These are phyloP conservation scores for Diabrotica undecimpunctata DNA, from an alignment of 1,140 invertebrate species.

Conservation along the genomic window DNA sequence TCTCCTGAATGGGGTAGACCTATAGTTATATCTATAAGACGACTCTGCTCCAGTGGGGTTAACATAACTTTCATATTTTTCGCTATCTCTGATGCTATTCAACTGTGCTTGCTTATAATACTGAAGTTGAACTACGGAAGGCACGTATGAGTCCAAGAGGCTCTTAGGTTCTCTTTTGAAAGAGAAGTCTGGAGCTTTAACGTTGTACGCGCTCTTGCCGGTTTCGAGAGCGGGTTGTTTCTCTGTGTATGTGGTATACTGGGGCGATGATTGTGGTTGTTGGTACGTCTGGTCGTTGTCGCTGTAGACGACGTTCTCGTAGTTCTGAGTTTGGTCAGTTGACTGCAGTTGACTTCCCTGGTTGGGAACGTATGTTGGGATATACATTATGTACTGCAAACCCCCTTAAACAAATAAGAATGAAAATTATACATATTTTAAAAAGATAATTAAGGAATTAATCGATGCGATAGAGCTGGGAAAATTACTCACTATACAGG, in stretches of 20 bases:
- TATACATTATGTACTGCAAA: constrained; percentile 33
- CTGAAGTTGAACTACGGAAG: constrained; percentile 37
- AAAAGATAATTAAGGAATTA: neutral
- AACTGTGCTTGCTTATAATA: constrained; percentile 31
- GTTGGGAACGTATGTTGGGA: constrained; percentile 28
- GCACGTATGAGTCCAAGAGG: constrained; percentile 42
- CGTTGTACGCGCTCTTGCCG: constrained; percentile 12
- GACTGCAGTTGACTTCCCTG: constrained; percentile 2
- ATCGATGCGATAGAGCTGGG: no score
- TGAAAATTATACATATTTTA: neutral
- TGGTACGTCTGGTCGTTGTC: constrained; percentile 16
- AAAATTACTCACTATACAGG: no score
- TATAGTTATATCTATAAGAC: neutral
- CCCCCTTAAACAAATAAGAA: constrained; percentile 6
- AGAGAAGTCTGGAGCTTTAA: constrained; percentile 12
- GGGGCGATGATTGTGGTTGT: constrained; percentile 16
- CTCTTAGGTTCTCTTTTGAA: constrained; percentile 37
- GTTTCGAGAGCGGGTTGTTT: constrained; percentile 17
- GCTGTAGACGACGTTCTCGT: constrained; percentile 22
- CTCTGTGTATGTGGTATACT: constrained; percentile 7
- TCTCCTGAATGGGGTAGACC: neutral
- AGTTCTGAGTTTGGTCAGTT: constrained; percentile 26
- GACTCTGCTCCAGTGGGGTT: neutral
- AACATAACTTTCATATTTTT: neutral
- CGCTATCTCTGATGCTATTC: constrained; percentile 10